Evolutionary conservation across 2,888 invertebrate genomes (phyloP).

Genomic region (Polymixis flavicincta): DNA sequence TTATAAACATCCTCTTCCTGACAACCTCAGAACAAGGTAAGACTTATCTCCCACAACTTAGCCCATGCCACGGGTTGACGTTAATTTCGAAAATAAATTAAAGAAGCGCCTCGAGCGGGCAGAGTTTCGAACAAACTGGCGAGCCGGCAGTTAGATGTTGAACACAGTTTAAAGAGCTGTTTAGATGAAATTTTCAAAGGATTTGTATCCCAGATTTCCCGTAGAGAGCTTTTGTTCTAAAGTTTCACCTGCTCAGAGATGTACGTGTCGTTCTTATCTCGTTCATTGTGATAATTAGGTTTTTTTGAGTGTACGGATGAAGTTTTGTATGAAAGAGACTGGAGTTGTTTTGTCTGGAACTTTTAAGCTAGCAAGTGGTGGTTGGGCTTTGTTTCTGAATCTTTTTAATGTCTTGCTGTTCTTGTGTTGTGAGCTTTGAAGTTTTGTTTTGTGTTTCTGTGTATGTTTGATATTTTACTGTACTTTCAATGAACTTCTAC

Average conservation of each 20-base stretch:
- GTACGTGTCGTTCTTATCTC: slow-evolving; percentile 78
- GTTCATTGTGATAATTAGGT: slow-evolving; percentile 67
- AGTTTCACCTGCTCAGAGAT: slow-evolving; percentile 77
- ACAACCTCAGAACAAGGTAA: slow-evolving; percentile 48
- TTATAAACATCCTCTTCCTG: slow-evolving; percentile 9
- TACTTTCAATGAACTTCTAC: not conserved
- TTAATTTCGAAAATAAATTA: slow-evolving; percentile 86
- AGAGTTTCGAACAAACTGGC: slow-evolving; percentile 79
- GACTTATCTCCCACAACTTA: slow-evolving; percentile 70
- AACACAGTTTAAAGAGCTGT: slow-evolving; percentile 81
- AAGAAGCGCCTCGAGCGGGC: slow-evolving; percentile 81
- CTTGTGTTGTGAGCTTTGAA: slow-evolving; percentile 14
- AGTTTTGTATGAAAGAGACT: slow-evolving; percentile 46
- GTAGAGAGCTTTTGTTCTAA: slow-evolving; percentile 77
- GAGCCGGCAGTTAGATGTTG: slow-evolving; percentile 75
- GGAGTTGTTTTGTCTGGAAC: slow-evolving; percentile 36
- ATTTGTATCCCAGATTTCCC: slow-evolving; percentile 76
- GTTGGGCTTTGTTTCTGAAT: slow-evolving; percentile 30
- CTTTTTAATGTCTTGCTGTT: slow-evolving; percentile 42
- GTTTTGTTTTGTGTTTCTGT: slow-evolving; percentile 10
- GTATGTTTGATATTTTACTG: slow-evolving; percentile 15
- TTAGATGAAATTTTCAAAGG: slow-evolving; percentile 86
- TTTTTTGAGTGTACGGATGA: slow-evolving; percentile 45
- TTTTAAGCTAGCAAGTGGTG: slow-evolving; percentile 44
- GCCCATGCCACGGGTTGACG: slow-evolving; percentile 70